phyloP scores from a whole-genome alignment of 2,888 invertebrate species.

The Cloeon dipterum region DNA sequence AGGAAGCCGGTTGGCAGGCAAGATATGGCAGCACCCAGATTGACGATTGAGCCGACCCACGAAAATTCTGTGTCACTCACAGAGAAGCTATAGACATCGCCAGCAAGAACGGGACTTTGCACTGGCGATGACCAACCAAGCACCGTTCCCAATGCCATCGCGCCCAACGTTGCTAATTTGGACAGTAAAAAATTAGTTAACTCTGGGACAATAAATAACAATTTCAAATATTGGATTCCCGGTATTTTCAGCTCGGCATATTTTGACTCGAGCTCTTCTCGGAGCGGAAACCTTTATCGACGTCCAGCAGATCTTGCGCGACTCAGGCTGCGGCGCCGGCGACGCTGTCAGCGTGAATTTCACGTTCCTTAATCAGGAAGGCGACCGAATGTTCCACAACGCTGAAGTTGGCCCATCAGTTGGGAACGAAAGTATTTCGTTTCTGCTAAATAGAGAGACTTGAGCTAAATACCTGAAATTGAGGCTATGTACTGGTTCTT shows the following conservation, averaged over 20 bases:
- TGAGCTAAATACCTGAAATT: too few relatives aligned
- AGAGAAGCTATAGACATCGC: constrained; percentile 5
- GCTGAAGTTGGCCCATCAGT: constrained; percentile 67
- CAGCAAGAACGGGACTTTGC: constrained; percentile 23
- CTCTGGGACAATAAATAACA: too few relatives aligned
- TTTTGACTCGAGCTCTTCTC: constrained; percentile 53
- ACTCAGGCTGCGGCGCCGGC: constrained; percentile 53
- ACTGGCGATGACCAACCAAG: constrained; percentile 61
- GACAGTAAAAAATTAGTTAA: too few relatives aligned
- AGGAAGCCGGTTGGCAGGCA: constrained; percentile 2
- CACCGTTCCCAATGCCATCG: constrained; percentile 49
- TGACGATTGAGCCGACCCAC: constrained; percentile 2
- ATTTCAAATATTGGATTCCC: too few relatives aligned
- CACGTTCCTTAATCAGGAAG: constrained; percentile 49
- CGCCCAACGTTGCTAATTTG: constrained; percentile 60
- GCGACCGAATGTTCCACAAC: constrained; percentile 48
- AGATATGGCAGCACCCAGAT: constrained; percentile 2
- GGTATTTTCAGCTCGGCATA: constrained; percentile 49
- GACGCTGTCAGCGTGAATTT: constrained; percentile 72
- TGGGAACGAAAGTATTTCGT: too few relatives aligned
- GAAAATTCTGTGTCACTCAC: not conserved
- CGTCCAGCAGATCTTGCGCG: constrained; percentile 43
- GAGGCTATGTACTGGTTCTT: too few relatives aligned
- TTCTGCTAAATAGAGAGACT: too few relatives aligned
- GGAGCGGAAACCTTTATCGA: constrained; percentile 42